These are phyloP conservation scores for Apostichopus parvimensis DNA, from an alignment of 35 echinoderm and acorn worm species.

Conservation along the genomic window DNA sequence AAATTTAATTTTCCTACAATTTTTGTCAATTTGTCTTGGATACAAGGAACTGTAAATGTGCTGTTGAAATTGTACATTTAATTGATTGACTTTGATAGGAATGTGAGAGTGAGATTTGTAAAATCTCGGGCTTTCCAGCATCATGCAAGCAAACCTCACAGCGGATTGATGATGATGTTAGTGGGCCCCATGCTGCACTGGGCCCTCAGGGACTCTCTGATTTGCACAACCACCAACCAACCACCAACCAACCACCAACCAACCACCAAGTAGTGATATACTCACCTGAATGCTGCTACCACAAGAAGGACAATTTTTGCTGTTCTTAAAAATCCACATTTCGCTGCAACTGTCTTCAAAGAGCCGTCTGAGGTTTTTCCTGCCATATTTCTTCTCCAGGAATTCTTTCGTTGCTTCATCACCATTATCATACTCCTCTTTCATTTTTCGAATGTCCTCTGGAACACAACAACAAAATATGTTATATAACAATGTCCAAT, in stretches of 20 bases:
- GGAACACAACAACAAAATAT: neutral
- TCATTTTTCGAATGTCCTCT: constrained; percentile 67
- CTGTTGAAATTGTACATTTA: no score
- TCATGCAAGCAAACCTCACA: neutral
- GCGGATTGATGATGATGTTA: neutral
- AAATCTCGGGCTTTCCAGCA: neutral
- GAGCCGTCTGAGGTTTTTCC: constrained; percentile 48
- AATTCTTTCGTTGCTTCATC: constrained; percentile 39
- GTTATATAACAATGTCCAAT: no score
- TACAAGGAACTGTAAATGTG: no score
- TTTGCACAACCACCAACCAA: no score
- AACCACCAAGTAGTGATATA: no score
- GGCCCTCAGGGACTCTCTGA: no score
- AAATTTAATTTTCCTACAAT: no score
- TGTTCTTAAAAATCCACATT: constrained; percentile 77
- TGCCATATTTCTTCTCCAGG: constrained; percentile 78
- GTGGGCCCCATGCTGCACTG: neutral
- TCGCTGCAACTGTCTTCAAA: constrained; percentile 82
- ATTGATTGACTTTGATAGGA: no score
- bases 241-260: no score
- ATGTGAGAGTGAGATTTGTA: no score
- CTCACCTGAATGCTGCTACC: constrained; percentile 80
- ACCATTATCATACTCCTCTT: constrained; percentile 72
- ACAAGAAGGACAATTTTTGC: constrained; percentile 84
- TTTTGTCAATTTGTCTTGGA: no score